These are phyloP conservation scores for Brachylomia viminalis DNA, from an alignment of 2,888 invertebrate genomes.

Conservation along the genomic window DNA sequence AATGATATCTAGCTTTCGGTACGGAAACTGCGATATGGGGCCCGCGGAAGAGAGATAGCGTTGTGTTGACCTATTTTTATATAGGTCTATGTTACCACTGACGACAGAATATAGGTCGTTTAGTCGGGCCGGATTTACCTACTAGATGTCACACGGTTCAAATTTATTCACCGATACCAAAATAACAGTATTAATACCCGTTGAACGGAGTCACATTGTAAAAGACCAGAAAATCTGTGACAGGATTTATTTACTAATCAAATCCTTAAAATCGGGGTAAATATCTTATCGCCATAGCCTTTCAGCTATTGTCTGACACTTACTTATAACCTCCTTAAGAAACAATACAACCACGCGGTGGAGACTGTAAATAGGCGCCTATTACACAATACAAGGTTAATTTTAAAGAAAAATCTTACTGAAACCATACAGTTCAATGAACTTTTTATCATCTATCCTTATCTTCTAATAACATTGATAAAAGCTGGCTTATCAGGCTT, in stretches of 20 bases:
- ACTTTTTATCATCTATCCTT: slow-evolving; percentile 26
- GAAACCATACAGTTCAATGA: slow-evolving; percentile 36
- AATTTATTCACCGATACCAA: slow-evolving; percentile 15
- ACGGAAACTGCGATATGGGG: neutral
- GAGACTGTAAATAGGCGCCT: slow-evolving; percentile 61
- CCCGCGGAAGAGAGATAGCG: too few species aligned
- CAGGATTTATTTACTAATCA: neutral
- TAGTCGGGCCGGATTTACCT: neutral
- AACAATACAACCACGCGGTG: slow-evolving; percentile 76
- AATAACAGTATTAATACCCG: slow-evolving; percentile 6
- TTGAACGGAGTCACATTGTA: neutral
- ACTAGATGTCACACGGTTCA: slow-evolving; percentile 6
- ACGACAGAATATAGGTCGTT: slow-evolving; percentile 20
- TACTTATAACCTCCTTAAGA: slow-evolving; percentile 71
- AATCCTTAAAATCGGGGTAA: neutral
- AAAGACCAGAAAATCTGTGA: neutral
- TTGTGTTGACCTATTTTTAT: slow-evolving; percentile 3
- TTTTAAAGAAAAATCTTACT: neutral
- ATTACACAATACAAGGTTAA: neutral
- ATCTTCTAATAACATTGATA: slow-evolving; percentile 35
- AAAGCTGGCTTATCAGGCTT: slow-evolving; percentile 19
- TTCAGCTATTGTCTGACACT: slow-evolving; percentile 3
- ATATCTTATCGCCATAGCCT: neutral
- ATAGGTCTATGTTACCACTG: neutral
- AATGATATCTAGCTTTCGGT: neutral